Evolutionary conservation across 2,888 invertebrate genomes (phyloP).

Genomic region (Stramonita haemastoma): DNA sequence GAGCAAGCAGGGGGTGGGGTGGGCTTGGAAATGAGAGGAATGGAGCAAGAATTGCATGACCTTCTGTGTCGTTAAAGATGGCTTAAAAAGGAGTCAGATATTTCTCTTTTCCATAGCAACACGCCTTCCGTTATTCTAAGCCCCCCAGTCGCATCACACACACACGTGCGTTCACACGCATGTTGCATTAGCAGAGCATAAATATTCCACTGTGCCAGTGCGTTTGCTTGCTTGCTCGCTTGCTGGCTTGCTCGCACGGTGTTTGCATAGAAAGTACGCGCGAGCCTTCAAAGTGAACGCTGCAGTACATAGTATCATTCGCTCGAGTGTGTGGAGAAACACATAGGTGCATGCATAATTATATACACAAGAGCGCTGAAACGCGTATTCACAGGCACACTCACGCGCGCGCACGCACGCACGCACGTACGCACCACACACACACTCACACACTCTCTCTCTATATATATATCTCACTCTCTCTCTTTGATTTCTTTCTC

Average conservation of each 20-base stretch:
- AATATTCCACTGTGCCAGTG: background rate
- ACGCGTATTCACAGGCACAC: background rate
- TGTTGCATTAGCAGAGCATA: background rate
- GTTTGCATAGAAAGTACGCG: too few relatives aligned
- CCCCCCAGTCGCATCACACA: background rate
- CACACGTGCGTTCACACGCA: background rate
- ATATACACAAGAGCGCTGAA: background rate
- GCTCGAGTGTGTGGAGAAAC: too few relatives aligned
- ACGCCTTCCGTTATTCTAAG: background rate
- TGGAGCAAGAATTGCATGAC: background rate
- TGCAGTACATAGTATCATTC: too few relatives aligned
- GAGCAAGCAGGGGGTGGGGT: background rate
- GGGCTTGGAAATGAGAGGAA: background rate
- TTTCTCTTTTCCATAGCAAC: constrained; percentile 9
- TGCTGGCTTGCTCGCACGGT: too few relatives aligned
- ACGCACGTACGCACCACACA: background rate
- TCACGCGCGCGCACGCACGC: background rate
- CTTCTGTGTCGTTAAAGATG: background rate
- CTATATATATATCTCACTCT: background rate
- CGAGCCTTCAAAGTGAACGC: too few relatives aligned
- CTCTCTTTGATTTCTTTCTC: background rate
- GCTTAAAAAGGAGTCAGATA: background rate
- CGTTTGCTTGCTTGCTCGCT: background rate
- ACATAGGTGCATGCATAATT: background rate
- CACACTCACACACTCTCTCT: background rate